A percentile compares a stretch with the other conserved stretches of the same genome.
Evolutionary conservation across 2,888 invertebrate species (phyloP).

Genomic region (Lucinisca nassula): DNA sequence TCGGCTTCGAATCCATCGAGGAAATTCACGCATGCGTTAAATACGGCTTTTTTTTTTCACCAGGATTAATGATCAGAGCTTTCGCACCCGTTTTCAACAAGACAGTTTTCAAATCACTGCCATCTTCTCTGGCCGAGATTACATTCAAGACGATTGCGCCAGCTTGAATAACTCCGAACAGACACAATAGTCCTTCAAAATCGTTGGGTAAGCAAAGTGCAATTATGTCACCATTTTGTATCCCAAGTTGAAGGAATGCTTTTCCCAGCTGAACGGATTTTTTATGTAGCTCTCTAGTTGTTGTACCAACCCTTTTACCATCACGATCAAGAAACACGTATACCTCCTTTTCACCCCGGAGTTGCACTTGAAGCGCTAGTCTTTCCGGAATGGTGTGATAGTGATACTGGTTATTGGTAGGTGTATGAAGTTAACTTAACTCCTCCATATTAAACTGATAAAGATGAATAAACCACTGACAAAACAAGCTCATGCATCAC

Average conservation of each 20-base stretch:
- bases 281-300: constrained; percentile 17
- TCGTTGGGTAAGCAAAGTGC: constrained; percentile 41
- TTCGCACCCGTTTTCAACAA: constrained; percentile 17
- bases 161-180: constrained; percentile 40
- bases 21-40: constrained; percentile 39
- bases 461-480: too few species aligned
- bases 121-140: not conserved
- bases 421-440: constrained; percentile 36
- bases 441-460: too few species aligned
- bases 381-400: constrained; percentile 34
- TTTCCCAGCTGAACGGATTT: not conserved
- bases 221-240: constrained; percentile 53
- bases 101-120: constrained; percentile 7
- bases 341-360: constrained; percentile 36
- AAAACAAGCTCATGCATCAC: too few species aligned
- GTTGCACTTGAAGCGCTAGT: constrained; percentile 5
- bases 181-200: constrained; percentile 34
- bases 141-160: constrained; percentile 34
- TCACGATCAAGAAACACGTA: constrained; percentile 45
- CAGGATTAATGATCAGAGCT: constrained; percentile 31
- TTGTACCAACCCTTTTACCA: constrained; percentile 26
- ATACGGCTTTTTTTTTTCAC: not conserved
- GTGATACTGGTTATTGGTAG: constrained; percentile 4
- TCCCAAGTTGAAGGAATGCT: constrained; percentile 33
- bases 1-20: constrained; percentile 13